These are phyloP conservation scores for Uloborus diversus DNA, from an alignment of 1,140 invertebrate genomes.

Conservation along the genomic window DNA sequence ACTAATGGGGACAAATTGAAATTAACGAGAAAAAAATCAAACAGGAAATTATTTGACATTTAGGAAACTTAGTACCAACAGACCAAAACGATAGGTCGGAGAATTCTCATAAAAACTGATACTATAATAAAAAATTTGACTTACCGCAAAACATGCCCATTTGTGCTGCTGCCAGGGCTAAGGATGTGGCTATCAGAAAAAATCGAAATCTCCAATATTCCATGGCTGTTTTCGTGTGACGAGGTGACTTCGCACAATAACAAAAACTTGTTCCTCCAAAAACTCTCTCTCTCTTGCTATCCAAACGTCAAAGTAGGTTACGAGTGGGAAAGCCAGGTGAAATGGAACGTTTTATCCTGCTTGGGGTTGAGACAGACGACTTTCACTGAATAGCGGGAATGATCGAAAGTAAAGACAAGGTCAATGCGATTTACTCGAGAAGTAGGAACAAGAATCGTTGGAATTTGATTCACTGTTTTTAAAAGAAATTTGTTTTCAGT, in stretches of 20 bases:
- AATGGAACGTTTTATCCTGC: slow-evolving; percentile 41
- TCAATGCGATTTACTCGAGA: no score
- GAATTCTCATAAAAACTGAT: no score
- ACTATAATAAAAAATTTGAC: background rate
- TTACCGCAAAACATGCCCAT: slow-evolving; percentile 46
- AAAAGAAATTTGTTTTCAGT: no score
- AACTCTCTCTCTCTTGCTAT: background rate
- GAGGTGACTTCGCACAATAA: background rate
- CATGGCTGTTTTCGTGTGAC: slow-evolving; percentile 3
- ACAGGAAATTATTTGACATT: no score
- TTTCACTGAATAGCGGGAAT: background rate
- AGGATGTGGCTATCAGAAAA: background rate
- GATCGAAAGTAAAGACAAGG: background rate
- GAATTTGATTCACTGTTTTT: no score
- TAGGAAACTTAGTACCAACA: no score
- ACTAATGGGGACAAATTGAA: no score
- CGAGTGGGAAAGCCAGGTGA: slow-evolving; percentile 2
- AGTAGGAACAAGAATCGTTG: no score
- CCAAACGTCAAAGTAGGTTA: slow-evolving; percentile 25
- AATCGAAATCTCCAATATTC: slow-evolving; percentile 28
- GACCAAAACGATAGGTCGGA: no score
- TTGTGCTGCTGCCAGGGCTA: slow-evolving; percentile 31
- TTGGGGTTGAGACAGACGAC: background rate
- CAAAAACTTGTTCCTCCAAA: background rate
- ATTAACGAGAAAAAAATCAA: no score